phyloP scores from a whole-genome alignment of 2,797 vertebrate genomes.

The Gambusia yucatana region DNA sequence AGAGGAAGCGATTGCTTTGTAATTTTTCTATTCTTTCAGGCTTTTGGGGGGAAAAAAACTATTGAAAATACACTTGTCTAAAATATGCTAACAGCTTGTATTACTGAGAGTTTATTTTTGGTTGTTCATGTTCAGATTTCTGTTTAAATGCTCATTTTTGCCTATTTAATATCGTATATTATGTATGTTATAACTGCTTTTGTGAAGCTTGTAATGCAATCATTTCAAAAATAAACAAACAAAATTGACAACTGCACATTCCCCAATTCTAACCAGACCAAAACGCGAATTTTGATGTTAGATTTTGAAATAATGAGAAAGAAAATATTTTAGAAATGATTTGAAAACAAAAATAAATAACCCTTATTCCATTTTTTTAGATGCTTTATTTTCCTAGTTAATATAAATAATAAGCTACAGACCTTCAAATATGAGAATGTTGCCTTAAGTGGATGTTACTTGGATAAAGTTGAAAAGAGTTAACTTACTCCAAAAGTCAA shows the following conservation, averaged over 20 bases:
- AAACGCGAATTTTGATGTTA: neutral
- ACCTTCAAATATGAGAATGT: neutral
- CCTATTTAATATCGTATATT: neutral
- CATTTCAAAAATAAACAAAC: no score
- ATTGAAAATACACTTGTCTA: neutral
- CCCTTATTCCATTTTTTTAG: neutral
- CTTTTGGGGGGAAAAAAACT: neutral
- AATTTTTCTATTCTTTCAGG: neutral
- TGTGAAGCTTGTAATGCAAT: neutral
- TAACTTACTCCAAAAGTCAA: constrained; percentile 84
- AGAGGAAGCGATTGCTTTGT: neutral
- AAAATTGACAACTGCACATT: neutral
- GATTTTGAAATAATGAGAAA: neutral
- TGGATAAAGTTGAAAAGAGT: neutral
- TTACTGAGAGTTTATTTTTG: neutral
- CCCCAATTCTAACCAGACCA: neutral
- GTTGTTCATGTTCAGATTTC: neutral
- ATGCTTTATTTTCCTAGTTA: neutral
- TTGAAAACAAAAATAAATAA: neutral
- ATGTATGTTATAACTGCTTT: no score
- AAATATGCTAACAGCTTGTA: neutral
- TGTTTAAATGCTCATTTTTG: neutral
- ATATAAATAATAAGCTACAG: neutral
- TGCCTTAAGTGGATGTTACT: neutral
- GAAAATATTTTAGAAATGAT: neutral